Evolutionary conservation across 2,888 invertebrate species (phyloP).

Genomic region (Conchocele bisecta): DNA sequence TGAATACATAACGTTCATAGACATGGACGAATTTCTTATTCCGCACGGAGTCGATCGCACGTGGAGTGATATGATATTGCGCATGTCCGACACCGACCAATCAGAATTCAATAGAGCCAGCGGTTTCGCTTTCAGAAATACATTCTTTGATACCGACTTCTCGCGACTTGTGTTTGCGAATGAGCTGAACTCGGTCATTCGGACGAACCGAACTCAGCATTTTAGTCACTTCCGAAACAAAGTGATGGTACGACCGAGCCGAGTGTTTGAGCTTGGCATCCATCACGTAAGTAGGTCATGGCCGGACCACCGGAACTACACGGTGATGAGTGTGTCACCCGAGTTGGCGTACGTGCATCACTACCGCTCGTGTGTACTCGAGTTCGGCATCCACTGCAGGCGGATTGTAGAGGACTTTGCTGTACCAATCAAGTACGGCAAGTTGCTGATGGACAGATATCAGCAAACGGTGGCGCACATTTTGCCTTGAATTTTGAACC

Average conservation of each 20-base stretch:
- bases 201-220: slow-evolving; percentile 51
- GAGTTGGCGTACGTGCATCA: slow-evolving; percentile 74
- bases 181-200: slow-evolving; percentile 46
- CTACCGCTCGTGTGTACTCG: slow-evolving; percentile 72
- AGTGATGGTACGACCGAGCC: slow-evolving; percentile 79
- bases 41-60: slow-evolving; percentile 55
- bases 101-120: slow-evolving; percentile 51
- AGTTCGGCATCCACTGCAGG: slow-evolving; percentile 70
- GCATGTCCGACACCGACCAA: not conserved
- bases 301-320: slow-evolving; percentile 73
- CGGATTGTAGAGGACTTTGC: slow-evolving; percentile 37
- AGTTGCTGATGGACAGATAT: slow-evolving; percentile 32
- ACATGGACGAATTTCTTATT: slow-evolving; percentile 75
- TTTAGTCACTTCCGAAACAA: slow-evolving; percentile 77
- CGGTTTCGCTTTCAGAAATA: slow-evolving; percentile 73
- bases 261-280: slow-evolving; percentile 83
- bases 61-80: slow-evolving; percentile 57
- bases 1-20: slow-evolving; percentile 70
- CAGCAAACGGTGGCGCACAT: no score
- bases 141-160: slow-evolving; percentile 71
- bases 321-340: slow-evolving; percentile 58
- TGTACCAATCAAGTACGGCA: slow-evolving; percentile 41
- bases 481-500: no score
- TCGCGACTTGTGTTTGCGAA: slow-evolving; percentile 54
- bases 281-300: slow-evolving; percentile 80